A percentile compares a stretch with the other conserved stretches of the same genome.
These are phyloP conservation scores for Drosophila maculinotata DNA, from an alignment of 2,888 invertebrate species.

Conservation along the genomic window DNA sequence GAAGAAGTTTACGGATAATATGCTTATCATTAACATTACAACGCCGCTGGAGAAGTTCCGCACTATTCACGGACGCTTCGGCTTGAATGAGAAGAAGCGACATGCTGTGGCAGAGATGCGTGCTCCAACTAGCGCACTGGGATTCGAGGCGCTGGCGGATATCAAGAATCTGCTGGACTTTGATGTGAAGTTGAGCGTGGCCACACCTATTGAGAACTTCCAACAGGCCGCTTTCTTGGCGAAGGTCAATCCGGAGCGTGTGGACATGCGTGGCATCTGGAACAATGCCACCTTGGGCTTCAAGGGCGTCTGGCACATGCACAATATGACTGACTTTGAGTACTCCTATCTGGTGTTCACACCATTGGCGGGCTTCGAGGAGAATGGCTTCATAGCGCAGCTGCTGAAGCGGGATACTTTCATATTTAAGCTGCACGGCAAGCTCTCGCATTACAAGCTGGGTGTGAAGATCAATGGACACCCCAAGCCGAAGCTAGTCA, in stretches of 20 bases:
- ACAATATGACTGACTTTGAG: conserved; percentile 89
- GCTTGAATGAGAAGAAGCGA: conserved; percentile 89
- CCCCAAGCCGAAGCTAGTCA: conserved; percentile 82
- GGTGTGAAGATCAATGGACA: conserved; percentile 82
- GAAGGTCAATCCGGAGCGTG: conserved; percentile 89
- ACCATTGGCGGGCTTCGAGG: conserved; percentile 91
- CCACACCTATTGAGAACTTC: conserved; percentile 90
- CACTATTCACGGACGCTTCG: conserved; percentile 89
- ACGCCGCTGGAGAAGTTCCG: conserved; percentile 90
- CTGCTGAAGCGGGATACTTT: conserved; percentile 87
- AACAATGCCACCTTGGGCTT: conserved; percentile 91
- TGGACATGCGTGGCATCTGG: conserved; percentile 91
- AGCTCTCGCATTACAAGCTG: conserved; percentile 89
- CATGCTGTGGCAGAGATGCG: conserved; percentile 91
- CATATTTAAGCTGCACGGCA: conserved; percentile 89
- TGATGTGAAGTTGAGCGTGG: conserved; percentile 90
- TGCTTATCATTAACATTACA: conserved; percentile 90
- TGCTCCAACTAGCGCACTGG: conserved; percentile 89
- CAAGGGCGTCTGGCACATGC: conserved; percentile 89
- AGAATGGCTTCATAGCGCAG: conserved; percentile 91
- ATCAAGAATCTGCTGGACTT: conserved; percentile 89
- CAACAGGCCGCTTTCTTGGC: conserved; percentile 89
- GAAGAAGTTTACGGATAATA: conserved; percentile 90
- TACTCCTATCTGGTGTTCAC: conserved; percentile 92
- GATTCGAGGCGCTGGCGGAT: conserved; percentile 89